phyloP scores from a whole-genome alignment of 2,113 vertebrate genomes.

The Paratilapia polleni region DNA sequence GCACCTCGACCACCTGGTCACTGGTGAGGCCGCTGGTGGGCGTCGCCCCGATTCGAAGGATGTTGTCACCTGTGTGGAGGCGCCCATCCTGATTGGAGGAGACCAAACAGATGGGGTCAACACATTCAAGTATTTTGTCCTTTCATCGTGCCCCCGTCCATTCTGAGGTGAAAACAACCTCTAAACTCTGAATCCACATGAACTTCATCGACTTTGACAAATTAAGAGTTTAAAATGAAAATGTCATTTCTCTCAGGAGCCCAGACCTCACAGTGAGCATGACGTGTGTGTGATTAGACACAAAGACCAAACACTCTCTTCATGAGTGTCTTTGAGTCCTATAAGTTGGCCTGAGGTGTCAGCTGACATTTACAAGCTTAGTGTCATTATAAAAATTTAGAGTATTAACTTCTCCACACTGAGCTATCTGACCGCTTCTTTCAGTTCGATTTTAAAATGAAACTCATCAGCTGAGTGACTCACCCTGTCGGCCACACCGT shows the following conservation, averaged over 20 bases:
- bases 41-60: conserved; percentile 91
- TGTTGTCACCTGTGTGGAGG: conserved; percentile 92
- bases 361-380: neutral
- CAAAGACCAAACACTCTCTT: no score
- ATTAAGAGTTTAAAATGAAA: no score
- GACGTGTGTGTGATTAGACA: neutral
- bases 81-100: conserved; percentile 88
- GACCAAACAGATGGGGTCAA: neutral
- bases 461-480: neutral
- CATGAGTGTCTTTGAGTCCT: neutral
- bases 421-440: neutral
- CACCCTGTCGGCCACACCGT: conserved; percentile 87
- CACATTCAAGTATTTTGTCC: neutral
- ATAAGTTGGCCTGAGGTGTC: no score
- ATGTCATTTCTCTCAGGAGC: no score
- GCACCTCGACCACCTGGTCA: conserved; percentile 92
- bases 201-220: no score
- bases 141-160: neutral
- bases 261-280: neutral
- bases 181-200: no score
- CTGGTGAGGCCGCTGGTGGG: conserved; percentile 90
- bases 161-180: neutral
- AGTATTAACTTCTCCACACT: no score
- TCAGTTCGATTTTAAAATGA: neutral
- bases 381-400: neutral